phyloP scores from a whole-genome alignment of 2,888 invertebrate species.

The Saturnia japonica region DNA sequence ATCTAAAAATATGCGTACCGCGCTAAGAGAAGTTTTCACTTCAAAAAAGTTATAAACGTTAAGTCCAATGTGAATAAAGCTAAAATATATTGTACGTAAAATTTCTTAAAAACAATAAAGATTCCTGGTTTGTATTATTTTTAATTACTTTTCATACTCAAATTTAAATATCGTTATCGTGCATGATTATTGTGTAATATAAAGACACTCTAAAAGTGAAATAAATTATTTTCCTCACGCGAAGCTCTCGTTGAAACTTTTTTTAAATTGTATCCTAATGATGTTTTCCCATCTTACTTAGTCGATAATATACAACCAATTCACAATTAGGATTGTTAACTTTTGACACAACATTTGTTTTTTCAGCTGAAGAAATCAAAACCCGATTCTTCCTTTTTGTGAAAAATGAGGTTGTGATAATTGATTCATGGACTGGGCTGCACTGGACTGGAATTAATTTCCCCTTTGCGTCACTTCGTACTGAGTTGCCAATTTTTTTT shows the following conservation, averaged over 20 bases:
- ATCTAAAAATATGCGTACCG: too few species aligned
- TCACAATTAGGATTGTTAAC: neutral
- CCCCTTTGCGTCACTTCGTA: neutral
- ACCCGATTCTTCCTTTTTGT: neutral
- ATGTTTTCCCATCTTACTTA: too few species aligned
- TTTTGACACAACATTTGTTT: neutral
- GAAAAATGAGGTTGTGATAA: neutral
- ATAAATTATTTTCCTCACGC: neutral
- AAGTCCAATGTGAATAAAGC: too few species aligned
- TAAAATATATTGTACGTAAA: neutral
- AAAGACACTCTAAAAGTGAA: neutral
- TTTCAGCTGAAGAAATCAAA: neutral
- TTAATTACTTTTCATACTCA: too few species aligned
- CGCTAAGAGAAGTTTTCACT: too few species aligned
- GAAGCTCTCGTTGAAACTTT: too few species aligned
- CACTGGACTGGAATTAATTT: too few species aligned
- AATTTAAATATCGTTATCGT: too few species aligned
- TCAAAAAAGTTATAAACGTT: too few species aligned
- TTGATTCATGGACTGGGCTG: too few species aligned
- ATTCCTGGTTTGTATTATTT: too few species aligned
- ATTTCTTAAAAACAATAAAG: neutral
- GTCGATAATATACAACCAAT: too few species aligned
- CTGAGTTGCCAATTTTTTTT: neutral
- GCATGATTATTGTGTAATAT: neutral
- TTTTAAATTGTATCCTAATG: neutral